These are phyloP conservation scores for Lepidonotus clava DNA, from an alignment of 2,888 invertebrate species.

Conservation along the genomic window DNA sequence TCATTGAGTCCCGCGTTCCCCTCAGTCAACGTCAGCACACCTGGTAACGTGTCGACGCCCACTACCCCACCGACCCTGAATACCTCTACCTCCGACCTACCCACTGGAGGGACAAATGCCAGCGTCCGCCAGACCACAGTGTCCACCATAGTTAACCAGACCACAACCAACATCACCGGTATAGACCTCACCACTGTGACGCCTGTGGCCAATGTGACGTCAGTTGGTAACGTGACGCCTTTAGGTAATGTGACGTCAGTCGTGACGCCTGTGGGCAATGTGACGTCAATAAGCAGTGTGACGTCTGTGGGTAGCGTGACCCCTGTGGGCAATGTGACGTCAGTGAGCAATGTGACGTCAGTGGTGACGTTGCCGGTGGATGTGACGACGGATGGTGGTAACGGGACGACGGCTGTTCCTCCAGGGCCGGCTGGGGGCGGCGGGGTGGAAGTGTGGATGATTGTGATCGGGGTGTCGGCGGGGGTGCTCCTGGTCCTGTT, in stretches of 20 bases:
- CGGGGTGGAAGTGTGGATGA: background rate
- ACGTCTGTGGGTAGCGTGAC: background rate
- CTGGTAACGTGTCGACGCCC: too few relatives aligned
- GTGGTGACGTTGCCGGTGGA: background rate
- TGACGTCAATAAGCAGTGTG: background rate
- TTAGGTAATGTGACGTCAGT: background rate
- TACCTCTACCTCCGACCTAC: too few relatives aligned
- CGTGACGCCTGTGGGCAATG: background rate
- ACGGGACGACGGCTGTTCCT: background rate
- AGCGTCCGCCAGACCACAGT: too few relatives aligned
- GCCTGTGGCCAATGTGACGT: background rate
- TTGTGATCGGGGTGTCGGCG: background rate
- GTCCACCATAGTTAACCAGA: too few relatives aligned
- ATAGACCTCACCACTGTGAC: too few relatives aligned
- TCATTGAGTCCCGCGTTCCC: too few relatives aligned
- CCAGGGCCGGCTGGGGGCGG: background rate
- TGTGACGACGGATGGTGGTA: background rate
- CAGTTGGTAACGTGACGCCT: background rate
- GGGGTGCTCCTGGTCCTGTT: constrained; percentile 7
- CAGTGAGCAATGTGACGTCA: background rate
- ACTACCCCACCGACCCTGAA: too few relatives aligned
- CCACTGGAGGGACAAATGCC: too few relatives aligned
- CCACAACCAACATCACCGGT: too few relatives aligned
- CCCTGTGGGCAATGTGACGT: background rate
- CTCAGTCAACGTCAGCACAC: too few relatives aligned